Evolutionary conservation across 2,888 invertebrate genomes (phyloP), one percentile per base, ranked within the genome.

Genomic region (Pseudolycoriella hygida): DNA sequence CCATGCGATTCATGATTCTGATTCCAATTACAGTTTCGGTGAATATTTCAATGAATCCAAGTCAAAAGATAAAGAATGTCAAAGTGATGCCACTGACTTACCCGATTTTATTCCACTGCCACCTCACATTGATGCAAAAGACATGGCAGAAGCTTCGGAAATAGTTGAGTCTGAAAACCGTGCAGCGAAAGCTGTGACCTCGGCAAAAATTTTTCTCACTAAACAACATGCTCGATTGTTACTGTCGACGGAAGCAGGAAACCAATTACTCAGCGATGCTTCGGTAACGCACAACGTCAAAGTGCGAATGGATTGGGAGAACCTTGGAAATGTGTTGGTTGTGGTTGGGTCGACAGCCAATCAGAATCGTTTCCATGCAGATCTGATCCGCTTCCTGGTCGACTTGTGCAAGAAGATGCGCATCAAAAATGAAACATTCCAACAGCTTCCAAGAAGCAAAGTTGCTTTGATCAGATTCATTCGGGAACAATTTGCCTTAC

Each of bases 301-400:
- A 47, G 55, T 57, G 2, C 56, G 57, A 12, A 54, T 66, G 45
- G 59, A 61, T 19, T 60, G 59, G 41, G 58, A 70, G 2, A 61
- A 67, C 17, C 61, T 59, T 37, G 59, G 67, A 0, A 67, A 64
- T 42, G 69, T 68, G 40, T 53, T 75, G 39, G 62, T 62, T 40
- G 67, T 75, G 40, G 67, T 60, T 44, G 75, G 75, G 0, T 62
- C 66, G 18, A 58, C 67, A 3, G 59, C 51, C 1, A 62, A 71
- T 50, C 74, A 74, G 52, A 69, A 71, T 42, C 59, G 62, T 46
- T 70, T 75, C 51, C 73, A 73, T 50, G 48, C 57, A 1, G 66
- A 66, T 48, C 56, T 75, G 1, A 53, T 70, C 40, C 62, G 66
- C 14, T 71, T 57, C 42, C 57, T 58, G 46, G 56, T 59, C 14